Evolutionary conservation across 2,888 invertebrate species (phyloP).

Genomic region (Callosobruchus maculatus): DNA sequence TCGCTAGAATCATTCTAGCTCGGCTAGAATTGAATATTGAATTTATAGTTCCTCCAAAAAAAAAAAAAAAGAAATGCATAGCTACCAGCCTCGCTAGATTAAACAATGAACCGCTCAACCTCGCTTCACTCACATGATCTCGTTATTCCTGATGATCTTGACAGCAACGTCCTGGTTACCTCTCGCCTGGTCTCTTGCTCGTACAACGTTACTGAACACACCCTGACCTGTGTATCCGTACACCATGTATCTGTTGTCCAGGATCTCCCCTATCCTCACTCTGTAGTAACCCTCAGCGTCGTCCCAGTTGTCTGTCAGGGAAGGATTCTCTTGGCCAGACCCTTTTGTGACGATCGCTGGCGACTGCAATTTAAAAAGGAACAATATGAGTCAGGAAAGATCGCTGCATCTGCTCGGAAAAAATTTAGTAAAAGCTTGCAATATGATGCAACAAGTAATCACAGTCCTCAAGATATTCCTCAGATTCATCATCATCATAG

Average conservation of each 20-base stretch:
- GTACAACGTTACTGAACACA: conserved; percentile 95
- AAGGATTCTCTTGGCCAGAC: conserved; percentile 75
- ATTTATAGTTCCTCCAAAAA: too few species aligned
- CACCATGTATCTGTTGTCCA: conserved; percentile 90
- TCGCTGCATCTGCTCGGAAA: too few species aligned
- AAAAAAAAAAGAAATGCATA: too few species aligned
- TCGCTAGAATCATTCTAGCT: too few species aligned
- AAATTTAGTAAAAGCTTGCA: too few species aligned
- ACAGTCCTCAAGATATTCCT: too few species aligned
- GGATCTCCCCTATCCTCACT: conserved; percentile 89
- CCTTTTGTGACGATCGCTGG: conserved; percentile 55
- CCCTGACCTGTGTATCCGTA: conserved; percentile 99
- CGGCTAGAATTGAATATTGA: too few species aligned
- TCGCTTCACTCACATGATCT: conserved; percentile 76
- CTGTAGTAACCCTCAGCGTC: conserved; percentile 99
- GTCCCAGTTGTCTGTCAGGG: conserved; percentile 98
- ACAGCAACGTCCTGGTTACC: conserved; percentile 90
- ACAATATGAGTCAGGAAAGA: too few species aligned
- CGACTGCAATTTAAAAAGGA: conserved; percentile 52
- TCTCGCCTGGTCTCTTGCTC: conserved; percentile 87
- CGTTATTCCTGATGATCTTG: conserved; percentile 98
- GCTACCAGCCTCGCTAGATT: too few species aligned
- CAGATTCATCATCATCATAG: too few species aligned
- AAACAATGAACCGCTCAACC: too few species aligned
- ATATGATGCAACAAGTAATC: too few species aligned